Evolutionary conservation across 1,140 invertebrate genomes (phyloP).

Genomic region (Drosophila sechellia): DNA sequence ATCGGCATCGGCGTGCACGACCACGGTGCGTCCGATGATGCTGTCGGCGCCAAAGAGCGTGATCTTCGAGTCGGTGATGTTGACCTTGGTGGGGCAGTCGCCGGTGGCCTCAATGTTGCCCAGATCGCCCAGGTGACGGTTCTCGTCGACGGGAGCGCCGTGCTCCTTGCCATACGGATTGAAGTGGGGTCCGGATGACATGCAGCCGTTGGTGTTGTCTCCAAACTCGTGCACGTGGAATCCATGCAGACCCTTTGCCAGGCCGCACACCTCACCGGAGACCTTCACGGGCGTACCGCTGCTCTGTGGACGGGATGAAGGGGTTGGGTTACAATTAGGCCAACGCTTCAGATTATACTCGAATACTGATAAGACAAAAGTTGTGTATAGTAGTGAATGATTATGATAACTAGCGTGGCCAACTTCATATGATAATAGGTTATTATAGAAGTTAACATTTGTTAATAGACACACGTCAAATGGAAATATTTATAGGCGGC

Average conservation of each 20-base stretch:
- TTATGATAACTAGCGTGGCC: neutral
- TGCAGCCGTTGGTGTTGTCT: conserved; percentile 98
- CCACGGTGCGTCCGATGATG: conserved; percentile 95
- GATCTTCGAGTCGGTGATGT: conserved; percentile 90
- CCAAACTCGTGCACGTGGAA: conserved; percentile 99
- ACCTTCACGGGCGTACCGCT: conserved; percentile 87
- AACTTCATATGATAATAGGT: neutral
- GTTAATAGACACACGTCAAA: neutral
- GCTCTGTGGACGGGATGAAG: conserved; percentile 74
- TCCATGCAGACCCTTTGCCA: conserved; percentile 90
- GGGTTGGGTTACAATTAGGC: neutral
- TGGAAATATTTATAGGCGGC: too few relatives aligned
- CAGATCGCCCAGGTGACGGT: conserved; percentile 95
- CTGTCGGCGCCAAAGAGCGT: conserved; percentile 90
- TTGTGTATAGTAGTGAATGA: conserved; percentile 11
- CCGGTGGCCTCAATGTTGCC: conserved; percentile 93
- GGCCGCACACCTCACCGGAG: conserved; percentile 89
- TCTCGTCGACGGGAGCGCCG: conserved; percentile 90
- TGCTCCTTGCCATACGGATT: conserved; percentile 95
- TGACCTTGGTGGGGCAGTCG: conserved; percentile 90
- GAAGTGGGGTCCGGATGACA: conserved; percentile 97
- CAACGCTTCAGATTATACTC: conserved; percentile 12
- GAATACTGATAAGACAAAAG: conserved; percentile 43
- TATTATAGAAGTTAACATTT: neutral
- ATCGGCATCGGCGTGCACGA: conserved; percentile 97